Conservation (phyloP, 2,888 invertebrate genomes). For the Drosophila paucipuncta region DNA sequence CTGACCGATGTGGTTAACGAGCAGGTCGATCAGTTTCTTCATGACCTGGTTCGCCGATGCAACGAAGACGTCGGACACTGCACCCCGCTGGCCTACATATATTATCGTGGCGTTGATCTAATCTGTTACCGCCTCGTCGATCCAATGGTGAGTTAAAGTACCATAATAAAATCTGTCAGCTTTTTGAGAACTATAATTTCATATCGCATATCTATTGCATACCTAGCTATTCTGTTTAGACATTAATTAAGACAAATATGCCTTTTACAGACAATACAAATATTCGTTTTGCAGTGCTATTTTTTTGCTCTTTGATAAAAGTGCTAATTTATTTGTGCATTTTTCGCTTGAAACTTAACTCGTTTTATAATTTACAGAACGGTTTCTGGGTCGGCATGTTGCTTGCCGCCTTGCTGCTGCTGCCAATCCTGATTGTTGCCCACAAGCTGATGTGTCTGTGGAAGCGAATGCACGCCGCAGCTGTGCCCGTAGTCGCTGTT, state of each 20-base stretch:
- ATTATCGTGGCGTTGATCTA: slow-evolving; percentile 39
- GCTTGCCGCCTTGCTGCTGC: slow-evolving; percentile 92
- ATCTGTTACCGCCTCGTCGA: slow-evolving; percentile 53
- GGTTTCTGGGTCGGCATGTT: slow-evolving; percentile 96
- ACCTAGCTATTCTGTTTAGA: not conserved
- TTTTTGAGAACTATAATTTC: not conserved
- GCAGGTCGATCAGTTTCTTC: slow-evolving; percentile 22
- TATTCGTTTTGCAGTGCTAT: not conserved
- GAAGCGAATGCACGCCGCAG: slow-evolving; percentile 89
- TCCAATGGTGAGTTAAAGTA: slow-evolving; percentile 47
- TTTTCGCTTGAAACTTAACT: not conserved
- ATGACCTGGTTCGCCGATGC: slow-evolving; percentile 5
- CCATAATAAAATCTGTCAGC: not conserved
- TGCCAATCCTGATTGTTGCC: slow-evolving; percentile 92
- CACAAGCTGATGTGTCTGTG: slow-evolving; percentile 92
- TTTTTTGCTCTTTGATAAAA: too few species aligned
- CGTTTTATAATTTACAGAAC: slow-evolving; percentile 87
- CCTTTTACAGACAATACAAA: not conserved
- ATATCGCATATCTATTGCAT: not conserved
- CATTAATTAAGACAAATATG: not conserved
- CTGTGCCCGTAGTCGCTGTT: slow-evolving; percentile 84
- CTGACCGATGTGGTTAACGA: slow-evolving; percentile 27
- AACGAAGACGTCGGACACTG: slow-evolving; percentile 43
- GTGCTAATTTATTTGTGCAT: too few species aligned
- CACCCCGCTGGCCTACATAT: slow-evolving; percentile 51